These are phyloP conservation scores for Troides helena DNA, from an alignment of 2,888 invertebrate genomes.

Conservation along the genomic window DNA sequence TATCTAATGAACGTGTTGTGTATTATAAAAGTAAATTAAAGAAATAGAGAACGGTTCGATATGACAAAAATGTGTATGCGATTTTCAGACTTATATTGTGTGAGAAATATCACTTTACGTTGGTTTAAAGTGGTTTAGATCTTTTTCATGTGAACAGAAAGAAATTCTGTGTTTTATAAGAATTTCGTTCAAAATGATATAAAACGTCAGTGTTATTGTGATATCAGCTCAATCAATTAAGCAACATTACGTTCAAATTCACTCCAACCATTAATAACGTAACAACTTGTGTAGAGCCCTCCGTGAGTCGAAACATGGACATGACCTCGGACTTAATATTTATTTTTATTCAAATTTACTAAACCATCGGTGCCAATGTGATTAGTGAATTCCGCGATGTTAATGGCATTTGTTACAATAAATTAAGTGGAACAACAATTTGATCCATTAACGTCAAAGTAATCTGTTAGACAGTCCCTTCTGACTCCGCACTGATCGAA, in stretches of 20 bases:
- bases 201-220: constrained; percentile 59
- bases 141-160: neutral
- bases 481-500: constrained; percentile 73
- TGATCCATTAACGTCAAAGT: constrained; percentile 56
- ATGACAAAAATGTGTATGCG: neutral
- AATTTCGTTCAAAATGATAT: constrained; percentile 38
- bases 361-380: neutral
- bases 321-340: constrained; percentile 34
- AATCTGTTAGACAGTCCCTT: constrained; percentile 63
- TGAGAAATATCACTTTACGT: neutral
- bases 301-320: constrained; percentile 48
- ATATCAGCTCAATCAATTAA: constrained; percentile 73
- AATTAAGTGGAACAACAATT: constrained; percentile 44
- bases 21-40: neutral
- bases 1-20: neutral
- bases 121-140: neutral
- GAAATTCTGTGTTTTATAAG: neutral
- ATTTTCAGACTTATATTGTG: neutral
- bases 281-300: constrained; percentile 45
- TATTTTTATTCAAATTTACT: neutral
- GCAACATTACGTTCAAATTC: constrained; percentile 70
- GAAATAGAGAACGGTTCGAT: neutral
- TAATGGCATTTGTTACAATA: constrained; percentile 26
- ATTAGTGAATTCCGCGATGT: neutral
- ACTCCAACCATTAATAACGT: constrained; percentile 67